Conservation (phyloP, 2,797 vertebrate genomes). For the Myoxocephalus aenaeus region DNA sequence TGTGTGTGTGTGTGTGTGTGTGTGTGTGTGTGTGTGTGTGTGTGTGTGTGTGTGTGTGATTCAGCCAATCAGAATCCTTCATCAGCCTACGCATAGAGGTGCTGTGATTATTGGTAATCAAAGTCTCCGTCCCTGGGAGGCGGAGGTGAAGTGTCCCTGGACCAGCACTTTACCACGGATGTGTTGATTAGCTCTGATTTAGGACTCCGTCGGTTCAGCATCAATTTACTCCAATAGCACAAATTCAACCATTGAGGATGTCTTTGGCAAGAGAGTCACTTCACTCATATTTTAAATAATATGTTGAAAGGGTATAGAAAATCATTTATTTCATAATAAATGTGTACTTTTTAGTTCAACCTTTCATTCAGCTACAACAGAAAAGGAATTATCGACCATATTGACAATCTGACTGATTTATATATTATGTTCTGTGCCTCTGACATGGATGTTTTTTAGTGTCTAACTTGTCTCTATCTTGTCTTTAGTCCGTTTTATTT, state of each 20-base stretch:
- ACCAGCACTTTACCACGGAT: conserved; percentile 5
- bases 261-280: not conserved
- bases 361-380: not conserved
- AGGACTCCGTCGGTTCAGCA: conserved; percentile 21
- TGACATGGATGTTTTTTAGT: too few relatives aligned
- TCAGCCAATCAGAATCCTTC: conserved; percentile 27
- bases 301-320: not conserved
- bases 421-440: too few relatives aligned
- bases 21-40: not conserved
- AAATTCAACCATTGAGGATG: not conserved
- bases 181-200: conserved; percentile 58
- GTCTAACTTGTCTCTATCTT: too few relatives aligned
- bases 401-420: not conserved
- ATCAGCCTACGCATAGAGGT: not conserved
- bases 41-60: not conserved
- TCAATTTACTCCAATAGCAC: not conserved
- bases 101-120: conserved; percentile 56
- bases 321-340: not conserved
- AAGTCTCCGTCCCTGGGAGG: not conserved
- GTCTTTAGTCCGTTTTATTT: too few relatives aligned
- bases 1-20: too few relatives aligned
- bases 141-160: conserved; percentile 41
- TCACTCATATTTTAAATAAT: not conserved
- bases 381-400: not conserved
- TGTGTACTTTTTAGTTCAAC: not conserved